Evolutionary conservation across 2,888 invertebrate genomes (phyloP).

Genomic region (Lycophotia porphyrea): DNA sequence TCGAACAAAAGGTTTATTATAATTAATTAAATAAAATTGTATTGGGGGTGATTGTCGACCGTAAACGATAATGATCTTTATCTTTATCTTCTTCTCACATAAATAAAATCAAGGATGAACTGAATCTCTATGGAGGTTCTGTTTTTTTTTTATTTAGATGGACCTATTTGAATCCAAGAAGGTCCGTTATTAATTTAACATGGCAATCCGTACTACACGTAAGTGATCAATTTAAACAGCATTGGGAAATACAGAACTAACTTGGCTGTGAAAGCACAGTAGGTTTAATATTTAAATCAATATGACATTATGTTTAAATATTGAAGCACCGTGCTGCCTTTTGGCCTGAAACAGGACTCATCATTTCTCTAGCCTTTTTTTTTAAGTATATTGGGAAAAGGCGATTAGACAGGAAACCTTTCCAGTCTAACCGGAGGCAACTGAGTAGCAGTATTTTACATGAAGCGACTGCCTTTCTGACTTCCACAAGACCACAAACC

Average conservation of each 20-base stretch:
- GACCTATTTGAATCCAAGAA: not conserved
- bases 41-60: conserved; percentile 19
- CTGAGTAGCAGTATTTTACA: too few species aligned
- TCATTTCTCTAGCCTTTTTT: too few species aligned
- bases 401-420: too few species aligned
- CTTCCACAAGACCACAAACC: too few species aligned
- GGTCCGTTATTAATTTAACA: not conserved
- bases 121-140: too few species aligned
- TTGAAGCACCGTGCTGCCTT: not conserved
- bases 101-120: not conserved
- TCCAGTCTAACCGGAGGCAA: too few species aligned
- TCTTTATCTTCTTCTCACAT: not conserved
- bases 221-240: not conserved
- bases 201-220: not conserved
- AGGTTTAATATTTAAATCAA: not conserved
- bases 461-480: too few species aligned
- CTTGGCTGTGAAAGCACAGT: rapidly evolving
- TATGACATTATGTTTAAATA: not conserved
- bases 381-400: too few species aligned
- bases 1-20: conserved; percentile 32
- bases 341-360: too few species aligned
- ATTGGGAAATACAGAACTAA: not conserved
- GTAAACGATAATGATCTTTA: not conserved
- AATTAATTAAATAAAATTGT: conserved; percentile 35
- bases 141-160: too few species aligned